These are phyloP conservation scores for Cordilura impudica DNA, from an alignment of 2,888 invertebrate species.

Conservation along the genomic window DNA sequence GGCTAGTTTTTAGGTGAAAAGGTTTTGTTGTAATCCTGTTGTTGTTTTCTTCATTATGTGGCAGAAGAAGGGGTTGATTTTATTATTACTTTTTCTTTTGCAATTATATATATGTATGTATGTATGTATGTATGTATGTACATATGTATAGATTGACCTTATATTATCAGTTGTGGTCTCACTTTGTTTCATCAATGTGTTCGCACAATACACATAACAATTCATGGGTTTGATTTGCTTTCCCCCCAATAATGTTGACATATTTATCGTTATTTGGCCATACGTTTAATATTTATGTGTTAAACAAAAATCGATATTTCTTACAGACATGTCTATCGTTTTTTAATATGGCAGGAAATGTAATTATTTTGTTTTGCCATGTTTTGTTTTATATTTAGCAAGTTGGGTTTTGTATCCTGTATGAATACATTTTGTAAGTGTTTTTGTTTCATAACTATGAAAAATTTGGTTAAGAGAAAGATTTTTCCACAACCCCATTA, in stretches of 20 bases:
- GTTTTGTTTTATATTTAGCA: neutral
- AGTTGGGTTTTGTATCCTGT: neutral
- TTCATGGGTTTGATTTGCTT: neutral
- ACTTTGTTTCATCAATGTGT: constrained; percentile 34
- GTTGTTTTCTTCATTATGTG: constrained; percentile 37
- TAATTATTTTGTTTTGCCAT: constrained; percentile 34
- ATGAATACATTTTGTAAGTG: too few species aligned
- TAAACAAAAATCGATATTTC: constrained; percentile 40
- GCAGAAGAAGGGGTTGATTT: constrained; percentile 18
- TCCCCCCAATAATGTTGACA: constrained; percentile 46
- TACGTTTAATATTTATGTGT: constrained; percentile 22
- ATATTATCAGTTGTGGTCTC: constrained; percentile 46
- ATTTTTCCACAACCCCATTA: too few species aligned
- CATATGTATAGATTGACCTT: constrained; percentile 20
- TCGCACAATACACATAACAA: constrained; percentile 32
- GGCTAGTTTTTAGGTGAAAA: constrained; percentile 33
- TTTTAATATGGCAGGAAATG: constrained; percentile 12
- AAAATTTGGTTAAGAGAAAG: too few species aligned
- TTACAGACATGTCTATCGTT: constrained; percentile 42
- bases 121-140: constrained; percentile 17
- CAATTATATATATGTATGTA: neutral
- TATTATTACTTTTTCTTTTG: constrained; percentile 12
- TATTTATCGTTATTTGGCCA: constrained; percentile 42
- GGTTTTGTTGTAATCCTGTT: constrained; percentile 44
- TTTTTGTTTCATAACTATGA: too few species aligned